Percentiles rank a stretch among this genome's conserved stretches.
Evolutionary conservation across 2,113 vertebrate genomes (phyloP).

Genomic region (Elanus axillaris): DNA sequence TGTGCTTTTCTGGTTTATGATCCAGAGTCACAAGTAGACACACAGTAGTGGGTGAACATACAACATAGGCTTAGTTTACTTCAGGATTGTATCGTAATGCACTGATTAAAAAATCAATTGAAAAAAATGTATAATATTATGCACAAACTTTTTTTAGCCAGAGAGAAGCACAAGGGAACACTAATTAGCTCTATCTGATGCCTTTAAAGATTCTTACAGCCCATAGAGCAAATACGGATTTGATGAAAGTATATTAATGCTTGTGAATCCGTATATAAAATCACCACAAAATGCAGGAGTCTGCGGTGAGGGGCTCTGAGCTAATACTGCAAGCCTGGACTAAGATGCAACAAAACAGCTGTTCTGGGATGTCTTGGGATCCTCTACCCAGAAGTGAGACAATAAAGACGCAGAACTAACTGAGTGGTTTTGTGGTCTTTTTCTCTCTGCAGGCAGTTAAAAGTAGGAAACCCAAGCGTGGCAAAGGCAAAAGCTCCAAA

Average conservation of each 20-base stretch:
- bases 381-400: neutral
- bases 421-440: neutral
- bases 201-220: neutral
- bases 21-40: neutral
- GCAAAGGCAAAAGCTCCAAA: conserved; percentile 16
- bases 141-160: neutral
- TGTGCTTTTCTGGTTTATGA: neutral
- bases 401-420: neutral
- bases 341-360: neutral
- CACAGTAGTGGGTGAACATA: neutral
- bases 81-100: neutral
- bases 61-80: neutral
- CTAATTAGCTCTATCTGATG: neutral
- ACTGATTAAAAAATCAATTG: neutral
- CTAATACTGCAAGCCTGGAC: neutral
- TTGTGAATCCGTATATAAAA: neutral
- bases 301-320: neutral
- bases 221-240: neutral
- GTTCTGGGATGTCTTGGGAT: neutral
- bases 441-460: conserved; percentile 70
- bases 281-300: neutral
- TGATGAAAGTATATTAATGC: neutral
- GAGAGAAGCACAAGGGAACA: neutral
- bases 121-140: neutral
- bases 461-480: conserved; percentile 62